A percentile compares a stretch with the other conserved stretches of the same genome.
These are phyloP conservation scores for Enoplosus armatus DNA, from an alignment of 2,797 vertebrate genomes.

Conservation along the genomic window DNA sequence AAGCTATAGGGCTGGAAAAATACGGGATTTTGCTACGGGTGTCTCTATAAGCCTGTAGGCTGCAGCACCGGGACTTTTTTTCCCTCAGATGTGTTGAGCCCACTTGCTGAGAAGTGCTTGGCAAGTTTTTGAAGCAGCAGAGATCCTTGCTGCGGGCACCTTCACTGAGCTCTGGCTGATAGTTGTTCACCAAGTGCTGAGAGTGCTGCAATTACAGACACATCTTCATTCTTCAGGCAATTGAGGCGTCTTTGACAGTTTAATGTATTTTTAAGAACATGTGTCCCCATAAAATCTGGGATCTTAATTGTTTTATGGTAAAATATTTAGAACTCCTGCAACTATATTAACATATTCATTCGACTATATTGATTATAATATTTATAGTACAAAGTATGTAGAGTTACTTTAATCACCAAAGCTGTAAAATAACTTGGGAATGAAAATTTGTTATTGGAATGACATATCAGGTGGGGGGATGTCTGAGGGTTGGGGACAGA, in stretches of 20 bases:
- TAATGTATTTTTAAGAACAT: constrained; percentile 26
- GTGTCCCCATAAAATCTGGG: constrained; percentile 10
- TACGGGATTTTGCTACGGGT: constrained; percentile 62
- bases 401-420: neutral
- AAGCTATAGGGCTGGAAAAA: constrained; percentile 68
- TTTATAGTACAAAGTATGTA: neutral
- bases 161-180: constrained; percentile 43
- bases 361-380: neutral
- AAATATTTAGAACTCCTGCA: neutral
- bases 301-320: constrained; percentile 20
- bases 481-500: neutral
- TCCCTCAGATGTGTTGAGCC: constrained; percentile 59
- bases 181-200: constrained; percentile 40
- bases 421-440: neutral
- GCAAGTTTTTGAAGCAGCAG: constrained; percentile 59
- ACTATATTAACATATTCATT: neutral
- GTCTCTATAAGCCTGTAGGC: constrained; percentile 63
- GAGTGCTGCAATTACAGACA: constrained; percentile 30
- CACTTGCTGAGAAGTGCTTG: constrained; percentile 61
- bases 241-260: constrained; percentile 34
- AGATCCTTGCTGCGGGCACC: constrained; percentile 61
- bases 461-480: neutral
- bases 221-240: constrained; percentile 42
- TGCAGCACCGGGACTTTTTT: constrained; percentile 49
- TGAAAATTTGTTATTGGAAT: neutral